Conservation (phyloP, 92 coral and sea anemone species). For the Hydrozoanthus gracilis region DNA sequence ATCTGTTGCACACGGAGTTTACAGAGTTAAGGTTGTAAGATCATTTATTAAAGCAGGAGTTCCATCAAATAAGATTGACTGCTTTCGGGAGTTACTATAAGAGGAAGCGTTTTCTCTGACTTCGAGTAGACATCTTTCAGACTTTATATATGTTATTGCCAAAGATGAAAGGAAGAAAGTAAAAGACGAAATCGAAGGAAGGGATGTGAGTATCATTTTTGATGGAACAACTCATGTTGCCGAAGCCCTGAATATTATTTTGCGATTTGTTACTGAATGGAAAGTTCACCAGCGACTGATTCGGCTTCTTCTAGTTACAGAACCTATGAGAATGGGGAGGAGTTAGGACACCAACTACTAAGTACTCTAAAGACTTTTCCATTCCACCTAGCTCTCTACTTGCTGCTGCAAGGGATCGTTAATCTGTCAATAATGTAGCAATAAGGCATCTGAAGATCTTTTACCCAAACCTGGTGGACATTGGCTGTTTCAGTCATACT, state of each 20-base stretch:
- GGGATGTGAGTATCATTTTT: constrained; percentile 55
- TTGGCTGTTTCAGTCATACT: constrained; percentile 69
- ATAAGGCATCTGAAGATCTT: constrained; percentile 45
- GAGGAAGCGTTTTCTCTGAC: constrained; percentile 55
- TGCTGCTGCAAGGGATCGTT: constrained; percentile 41
- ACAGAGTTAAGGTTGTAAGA: constrained; percentile 60
- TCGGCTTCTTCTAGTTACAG: constrained; percentile 47
- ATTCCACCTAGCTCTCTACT: too few species aligned
- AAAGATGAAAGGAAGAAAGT: constrained; percentile 60
- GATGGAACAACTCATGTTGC: constrained; percentile 65
- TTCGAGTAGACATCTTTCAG: constrained; percentile 52
- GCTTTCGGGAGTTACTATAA: constrained; percentile 52
- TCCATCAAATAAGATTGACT: constrained; percentile 55
- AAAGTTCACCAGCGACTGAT: constrained; percentile 52
- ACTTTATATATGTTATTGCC: constrained; percentile 55
- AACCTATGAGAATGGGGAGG: constrained; percentile 62
- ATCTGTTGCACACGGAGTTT: constrained; percentile 46
- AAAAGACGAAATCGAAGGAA: constrained; percentile 59
- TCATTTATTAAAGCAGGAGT: constrained; percentile 67
- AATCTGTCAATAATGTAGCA: constrained; percentile 56
- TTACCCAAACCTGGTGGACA: constrained; percentile 49
- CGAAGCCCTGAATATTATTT: constrained; percentile 58
- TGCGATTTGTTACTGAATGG: constrained; percentile 61
- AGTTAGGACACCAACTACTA: constrained; percentile 54
- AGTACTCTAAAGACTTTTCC: too few species aligned